Evolutionary conservation across 1,140 invertebrate species (phyloP), one percentile per base, ranked within the genome.

Genomic region (Drosophila suzukii): DNA sequence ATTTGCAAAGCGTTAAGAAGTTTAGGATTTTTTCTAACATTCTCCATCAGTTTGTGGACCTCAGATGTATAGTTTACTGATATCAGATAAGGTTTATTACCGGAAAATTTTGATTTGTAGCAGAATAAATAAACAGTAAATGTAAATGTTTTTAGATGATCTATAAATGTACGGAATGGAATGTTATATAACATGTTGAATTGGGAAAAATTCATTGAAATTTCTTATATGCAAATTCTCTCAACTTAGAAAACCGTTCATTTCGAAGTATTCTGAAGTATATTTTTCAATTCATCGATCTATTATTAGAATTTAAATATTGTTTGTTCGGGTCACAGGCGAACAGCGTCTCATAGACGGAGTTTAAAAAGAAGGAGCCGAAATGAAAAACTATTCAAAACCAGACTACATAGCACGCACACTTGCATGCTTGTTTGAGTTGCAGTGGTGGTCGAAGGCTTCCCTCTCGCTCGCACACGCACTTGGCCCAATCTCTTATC

Each of bases 251-350:
- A 46, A 0, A 20, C 20, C 20, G 20, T 20, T 20, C 20, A 20
- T 20, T 20, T 20, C 20, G 20, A 20, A 20, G 20, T 20, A 20
- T 24, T 7, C 20, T 8, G 17, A 56, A 61, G 7, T 10, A 4
- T 12, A 17, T 20, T 47, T 63, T 68, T 20, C 11, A 62, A 60
- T 51, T 51, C 30, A n/a, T 51, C 54, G 36, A 78, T 49, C 68
- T 70, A 63, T 63, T 77, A 62, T 75, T 65, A 57, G 60, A 89
- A 89, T 89, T 80, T 75, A 63, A 89, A 89, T 89, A 89, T 84
- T 88, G 84, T 76, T 89, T 75, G 81, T 24, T 65, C 55, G 27
- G 15, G 3, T 49, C 47, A 67, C 63, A 90, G 84, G 84, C 73
- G 80, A 74, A 4, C 84, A 89, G 84, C 67, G n/a, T 30, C 30